phyloP scores from a whole-genome alignment of 2,113 vertebrate species.

The Apodemus speciosus region DNA sequence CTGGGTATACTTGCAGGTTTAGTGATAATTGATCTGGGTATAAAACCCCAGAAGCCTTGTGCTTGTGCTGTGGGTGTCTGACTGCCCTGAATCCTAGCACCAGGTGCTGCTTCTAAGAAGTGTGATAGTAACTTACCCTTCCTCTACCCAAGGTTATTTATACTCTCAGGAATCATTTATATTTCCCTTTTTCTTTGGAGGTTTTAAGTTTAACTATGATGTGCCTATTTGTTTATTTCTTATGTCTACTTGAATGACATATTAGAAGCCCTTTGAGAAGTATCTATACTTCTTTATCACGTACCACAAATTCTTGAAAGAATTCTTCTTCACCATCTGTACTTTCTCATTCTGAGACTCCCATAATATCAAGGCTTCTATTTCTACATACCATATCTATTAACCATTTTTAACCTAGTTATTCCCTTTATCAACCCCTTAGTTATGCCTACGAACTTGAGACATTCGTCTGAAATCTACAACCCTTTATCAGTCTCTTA shows the following conservation, averaged over 20 bases:
- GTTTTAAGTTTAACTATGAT: constrained; percentile 30
- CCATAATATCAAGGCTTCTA: not conserved
- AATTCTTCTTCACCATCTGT: not conserved
- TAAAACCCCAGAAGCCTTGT: not conserved
- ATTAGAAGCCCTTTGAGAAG: not conserved
- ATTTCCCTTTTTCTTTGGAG: not conserved
- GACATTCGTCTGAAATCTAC: not conserved
- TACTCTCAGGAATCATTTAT: not conserved
- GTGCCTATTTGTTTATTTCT: not conserved
- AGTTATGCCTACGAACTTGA: not conserved
- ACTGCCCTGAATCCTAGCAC: not conserved
- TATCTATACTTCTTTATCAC: not conserved
- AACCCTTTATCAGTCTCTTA: no score
- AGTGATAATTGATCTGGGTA: constrained; percentile 6
- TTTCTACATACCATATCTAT: not conserved
- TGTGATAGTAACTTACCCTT: not conserved
- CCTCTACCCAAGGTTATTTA: not conserved
- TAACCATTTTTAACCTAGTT: not conserved
- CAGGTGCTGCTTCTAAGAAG: not conserved
- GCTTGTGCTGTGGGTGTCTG: not conserved
- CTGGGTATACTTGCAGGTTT: constrained; percentile 7
- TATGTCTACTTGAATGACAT: not conserved
- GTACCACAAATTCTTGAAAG: not conserved
- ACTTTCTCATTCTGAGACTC: constrained; percentile 8
- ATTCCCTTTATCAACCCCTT: not conserved